Evolutionary conservation across 1,140 invertebrate genomes (phyloP), one percentile per base, ranked within the genome.

Genomic region (Adelges cooleyi): DNA sequence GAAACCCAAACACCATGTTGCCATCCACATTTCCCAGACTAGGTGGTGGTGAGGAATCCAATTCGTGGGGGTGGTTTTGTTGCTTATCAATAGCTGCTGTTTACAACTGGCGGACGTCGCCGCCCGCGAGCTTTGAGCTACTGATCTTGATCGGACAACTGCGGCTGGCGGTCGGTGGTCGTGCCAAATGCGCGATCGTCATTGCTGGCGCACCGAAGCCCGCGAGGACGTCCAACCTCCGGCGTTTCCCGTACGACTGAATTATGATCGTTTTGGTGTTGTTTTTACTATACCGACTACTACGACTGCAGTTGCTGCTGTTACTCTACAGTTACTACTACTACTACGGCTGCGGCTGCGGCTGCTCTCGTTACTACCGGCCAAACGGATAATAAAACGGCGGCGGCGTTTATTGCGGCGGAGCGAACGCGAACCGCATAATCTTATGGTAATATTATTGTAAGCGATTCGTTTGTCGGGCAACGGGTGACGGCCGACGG

Each of bases 1-100:
- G 40, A 62, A 18, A 15, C 56, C 18, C 56, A 62, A 20, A 62
- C 25, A 62, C 56, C 56, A 62, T 62, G 56, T 48, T 62, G 56
- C 56, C 33, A 62, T 62, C 56, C 56, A 62, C 56, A 62, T 62
- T 42, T 62, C 56, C 42, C 25, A 25, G 17, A 44, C 36, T 13
- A 40, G 22, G 2, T 22, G 10, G 42, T 18, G 8, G 4, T 44
- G 8, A 4, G 42, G 15, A 2, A 13, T 10, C 17, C 22, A 29
- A 22, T 5, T 22, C 15, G 20, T 11, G 33, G 11, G 5, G 18
- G 18, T 23, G 29, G 20, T 22, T 5, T 18, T 36, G 18, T 22
- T 33, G 27, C 51, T 18, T 6, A 2, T 20, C 15, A 48, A 3
- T 46, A 6, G 36, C 15, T 22, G 3, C 40, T 20, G 8, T 22